Conservation (phyloP, 2,113 vertebrate genomes). For the Epinephelus moara region DNA sequence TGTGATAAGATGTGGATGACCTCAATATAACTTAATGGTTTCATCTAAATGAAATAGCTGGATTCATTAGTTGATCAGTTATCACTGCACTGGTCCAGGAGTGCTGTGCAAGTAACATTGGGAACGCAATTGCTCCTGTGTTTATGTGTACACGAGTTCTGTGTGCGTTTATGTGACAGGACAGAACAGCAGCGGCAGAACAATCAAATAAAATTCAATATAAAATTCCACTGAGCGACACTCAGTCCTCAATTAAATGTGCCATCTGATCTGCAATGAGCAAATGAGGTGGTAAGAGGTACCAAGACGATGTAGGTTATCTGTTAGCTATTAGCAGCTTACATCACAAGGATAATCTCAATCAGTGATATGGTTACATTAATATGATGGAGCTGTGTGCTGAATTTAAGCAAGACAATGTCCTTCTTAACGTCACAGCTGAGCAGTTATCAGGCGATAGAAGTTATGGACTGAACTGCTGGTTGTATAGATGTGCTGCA, state of each 20-base stretch:
- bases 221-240: constrained; percentile 36
- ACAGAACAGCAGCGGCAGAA: not conserved
- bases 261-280: not conserved
- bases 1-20: constrained; percentile 31
- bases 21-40: constrained; percentile 34
- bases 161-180: not conserved
- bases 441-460: not conserved
- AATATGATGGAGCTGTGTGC: constrained; percentile 10
- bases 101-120: too few relatives aligned
- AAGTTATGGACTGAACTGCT: not conserved
- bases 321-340: constrained; percentile 3
- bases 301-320: constrained; percentile 3
- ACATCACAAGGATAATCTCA: constrained; percentile 6
- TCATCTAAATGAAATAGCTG: constrained; percentile 24
- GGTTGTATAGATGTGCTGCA: not conserved
- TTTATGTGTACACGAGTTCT: not conserved
- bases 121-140: not conserved
- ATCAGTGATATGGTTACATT: not conserved
- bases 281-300: not conserved
- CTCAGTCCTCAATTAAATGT: not conserved
- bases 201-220: constrained; percentile 22
- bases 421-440: not conserved
- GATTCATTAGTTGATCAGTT: not conserved
- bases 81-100: not conserved
- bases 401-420: constrained; percentile 16